A percentile compares a stretch with the other conserved stretches of the same genome.
Evolutionary conservation across 2,888 invertebrate species (phyloP).

Genomic region (Fabriciana adippe): DNA sequence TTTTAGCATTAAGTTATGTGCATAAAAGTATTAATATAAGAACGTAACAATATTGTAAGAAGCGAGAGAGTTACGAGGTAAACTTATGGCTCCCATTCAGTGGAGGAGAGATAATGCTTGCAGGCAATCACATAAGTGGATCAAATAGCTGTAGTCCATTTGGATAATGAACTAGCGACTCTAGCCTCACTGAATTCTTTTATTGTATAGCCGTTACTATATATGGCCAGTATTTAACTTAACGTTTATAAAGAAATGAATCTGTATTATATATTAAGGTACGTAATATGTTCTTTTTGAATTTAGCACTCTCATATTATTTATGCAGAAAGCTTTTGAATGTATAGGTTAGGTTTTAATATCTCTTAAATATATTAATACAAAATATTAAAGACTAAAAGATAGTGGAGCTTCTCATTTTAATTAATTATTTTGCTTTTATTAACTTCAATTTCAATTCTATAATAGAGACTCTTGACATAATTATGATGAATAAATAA

Average conservation of each 20-base stretch:
- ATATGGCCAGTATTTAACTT: conserved; percentile 43
- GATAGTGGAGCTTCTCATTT: not conserved
- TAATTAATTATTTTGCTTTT: not conserved
- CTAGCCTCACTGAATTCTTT: conserved; percentile 59
- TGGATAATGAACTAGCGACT: conserved; percentile 80
- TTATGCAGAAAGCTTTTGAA: not conserved
- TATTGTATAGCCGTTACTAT: conserved; percentile 64
- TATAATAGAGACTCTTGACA: not conserved
- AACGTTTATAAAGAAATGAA: conserved; percentile 26
- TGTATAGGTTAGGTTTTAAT: not conserved
- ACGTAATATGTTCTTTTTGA: conserved; percentile 5
- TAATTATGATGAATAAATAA: not conserved
- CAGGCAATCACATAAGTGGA: conserved; percentile 83
- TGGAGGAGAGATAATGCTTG: conserved; percentile 79
- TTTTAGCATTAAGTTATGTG: conserved; percentile 49
- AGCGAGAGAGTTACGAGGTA: conserved; percentile 76
- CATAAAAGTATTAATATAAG: conserved; percentile 58
- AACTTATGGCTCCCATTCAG: conserved; percentile 80
- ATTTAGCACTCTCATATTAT: not conserved
- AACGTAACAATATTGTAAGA: conserved; percentile 71
- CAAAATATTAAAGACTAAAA: not conserved
- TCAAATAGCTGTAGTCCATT: conserved; percentile 82
- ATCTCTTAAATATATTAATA: not conserved
- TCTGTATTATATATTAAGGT: conserved; percentile 9
- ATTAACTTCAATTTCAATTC: not conserved